Percentiles rank a stretch among this genome's conserved stretches.
Conservation (phyloP, 2,888 invertebrate species). For the Falcaria lacertinaria region DNA sequence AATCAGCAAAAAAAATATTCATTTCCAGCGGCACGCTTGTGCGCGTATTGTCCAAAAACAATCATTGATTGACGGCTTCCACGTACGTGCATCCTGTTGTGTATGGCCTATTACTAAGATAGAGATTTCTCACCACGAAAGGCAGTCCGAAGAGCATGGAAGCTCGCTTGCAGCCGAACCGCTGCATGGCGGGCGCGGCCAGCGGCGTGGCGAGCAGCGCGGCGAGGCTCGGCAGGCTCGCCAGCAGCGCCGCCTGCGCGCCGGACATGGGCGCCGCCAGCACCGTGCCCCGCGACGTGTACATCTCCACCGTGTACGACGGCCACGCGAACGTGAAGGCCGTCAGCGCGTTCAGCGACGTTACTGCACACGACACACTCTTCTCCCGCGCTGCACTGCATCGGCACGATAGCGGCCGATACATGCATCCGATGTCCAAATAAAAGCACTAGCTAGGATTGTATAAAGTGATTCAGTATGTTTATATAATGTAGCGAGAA, state of each 20-base stretch:
- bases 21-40: no score
- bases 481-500: no score
- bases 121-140: not conserved
- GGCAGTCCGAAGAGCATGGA: not conserved
- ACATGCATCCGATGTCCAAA: no score
- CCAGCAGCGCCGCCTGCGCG: slow-evolving; percentile 6
- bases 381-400: no score
- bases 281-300: not conserved
- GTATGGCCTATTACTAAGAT: no score
- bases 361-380: not conserved
- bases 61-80: no score
- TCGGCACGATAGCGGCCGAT: no score
- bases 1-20: no score
- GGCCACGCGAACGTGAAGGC: slow-evolving; percentile 2
- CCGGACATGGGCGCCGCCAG: slow-evolving; percentile 2
- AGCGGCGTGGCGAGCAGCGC: slow-evolving; percentile 13
- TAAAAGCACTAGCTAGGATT: no score
- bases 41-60: no score
- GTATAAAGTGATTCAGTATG: no score
- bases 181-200: slow-evolving; percentile 1
- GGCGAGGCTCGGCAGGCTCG: slow-evolving; percentile 12
- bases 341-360: not conserved
- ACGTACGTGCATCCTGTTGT: no score
- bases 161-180: not conserved
- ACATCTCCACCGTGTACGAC: not conserved